phyloP scores from a whole-genome alignment of 2,113 vertebrate species.

The Oncorhynchus gorbuscha region DNA sequence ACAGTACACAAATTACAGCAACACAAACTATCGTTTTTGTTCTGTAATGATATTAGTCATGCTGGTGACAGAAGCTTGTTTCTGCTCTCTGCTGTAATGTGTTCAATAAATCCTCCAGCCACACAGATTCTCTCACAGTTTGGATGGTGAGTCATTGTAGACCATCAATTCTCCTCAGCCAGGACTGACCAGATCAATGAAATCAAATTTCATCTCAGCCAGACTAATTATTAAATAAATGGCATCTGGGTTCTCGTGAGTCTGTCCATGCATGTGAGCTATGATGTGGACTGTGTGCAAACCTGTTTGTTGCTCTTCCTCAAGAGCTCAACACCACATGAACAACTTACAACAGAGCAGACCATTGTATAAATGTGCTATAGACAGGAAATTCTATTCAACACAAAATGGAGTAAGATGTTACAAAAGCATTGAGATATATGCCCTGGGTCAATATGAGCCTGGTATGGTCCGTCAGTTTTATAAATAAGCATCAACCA shows the following conservation, averaged over 20 bases:
- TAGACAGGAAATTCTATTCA: not conserved
- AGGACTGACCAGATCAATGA: constrained; percentile 65
- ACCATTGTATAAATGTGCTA: not conserved
- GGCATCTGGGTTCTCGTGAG: constrained; percentile 51
- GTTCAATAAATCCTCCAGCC: constrained; percentile 61
- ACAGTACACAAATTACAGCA: constrained; percentile 44
- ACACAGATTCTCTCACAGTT: constrained; percentile 40
- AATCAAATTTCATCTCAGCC: constrained; percentile 70
- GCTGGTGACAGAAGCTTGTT: constrained; percentile 38
- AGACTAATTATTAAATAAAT: constrained; percentile 75
- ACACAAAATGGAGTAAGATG: not conserved
- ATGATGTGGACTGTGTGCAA: constrained; percentile 24
- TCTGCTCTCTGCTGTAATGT: constrained; percentile 51
- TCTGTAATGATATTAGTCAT: constrained; percentile 50
- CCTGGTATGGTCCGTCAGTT: constrained; percentile 59
- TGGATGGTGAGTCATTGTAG: constrained; percentile 43
- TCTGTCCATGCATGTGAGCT: constrained; percentile 26
- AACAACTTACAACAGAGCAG: not conserved
- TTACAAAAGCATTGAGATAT: not conserved
- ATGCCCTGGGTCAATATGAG: constrained; percentile 60
- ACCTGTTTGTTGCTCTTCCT: constrained; percentile 10
- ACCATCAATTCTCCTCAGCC: constrained; percentile 59
- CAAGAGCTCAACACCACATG: not conserved
- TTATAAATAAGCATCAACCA: too few relatives aligned
- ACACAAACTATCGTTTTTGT: constrained; percentile 47